Conservation (phyloP, 2,797 vertebrate genomes). For the Salmo trutta region DNA sequence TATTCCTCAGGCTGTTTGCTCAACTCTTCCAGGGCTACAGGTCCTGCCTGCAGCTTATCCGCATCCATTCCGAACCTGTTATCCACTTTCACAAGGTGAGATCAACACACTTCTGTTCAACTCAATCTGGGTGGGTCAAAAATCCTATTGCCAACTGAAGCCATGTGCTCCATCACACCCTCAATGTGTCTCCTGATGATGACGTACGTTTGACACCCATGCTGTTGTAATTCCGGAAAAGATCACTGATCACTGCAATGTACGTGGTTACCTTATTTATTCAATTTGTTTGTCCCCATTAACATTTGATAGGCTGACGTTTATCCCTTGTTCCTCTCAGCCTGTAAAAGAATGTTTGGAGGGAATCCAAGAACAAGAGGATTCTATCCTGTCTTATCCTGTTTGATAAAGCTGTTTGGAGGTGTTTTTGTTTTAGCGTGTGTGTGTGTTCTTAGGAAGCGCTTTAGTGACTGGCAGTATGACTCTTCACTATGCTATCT, state of each 20-base stretch:
- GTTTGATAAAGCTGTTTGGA: conserved; percentile 49
- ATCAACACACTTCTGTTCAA: conserved; percentile 16
- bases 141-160: neutral
- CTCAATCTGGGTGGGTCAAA: neutral
- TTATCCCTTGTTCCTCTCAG: conserved; percentile 22
- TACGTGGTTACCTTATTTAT: neutral
- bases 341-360: conserved; percentile 48
- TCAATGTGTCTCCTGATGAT: neutral
- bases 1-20: conserved; percentile 96
- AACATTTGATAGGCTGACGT: neutral
- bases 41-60: conserved; percentile 96
- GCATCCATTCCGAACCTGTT: conserved; percentile 96
- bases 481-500: conserved; percentile 46
- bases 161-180: neutral
- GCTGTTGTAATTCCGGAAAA: neutral
- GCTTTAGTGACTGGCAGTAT: conserved; percentile 26
- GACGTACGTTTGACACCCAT: neutral
- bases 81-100: conserved; percentile 99
- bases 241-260: neutral
- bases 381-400: conserved; percentile 32
- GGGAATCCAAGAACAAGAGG: conserved; percentile 27
- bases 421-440: conserved; percentile 21
- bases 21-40: conserved; percentile 99
- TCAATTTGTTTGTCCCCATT: neutral
- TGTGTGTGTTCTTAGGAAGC: conserved; percentile 44